phyloP scores from a whole-genome alignment of 2,888 invertebrate genomes.

The Phrixothrix hirtus region DNA sequence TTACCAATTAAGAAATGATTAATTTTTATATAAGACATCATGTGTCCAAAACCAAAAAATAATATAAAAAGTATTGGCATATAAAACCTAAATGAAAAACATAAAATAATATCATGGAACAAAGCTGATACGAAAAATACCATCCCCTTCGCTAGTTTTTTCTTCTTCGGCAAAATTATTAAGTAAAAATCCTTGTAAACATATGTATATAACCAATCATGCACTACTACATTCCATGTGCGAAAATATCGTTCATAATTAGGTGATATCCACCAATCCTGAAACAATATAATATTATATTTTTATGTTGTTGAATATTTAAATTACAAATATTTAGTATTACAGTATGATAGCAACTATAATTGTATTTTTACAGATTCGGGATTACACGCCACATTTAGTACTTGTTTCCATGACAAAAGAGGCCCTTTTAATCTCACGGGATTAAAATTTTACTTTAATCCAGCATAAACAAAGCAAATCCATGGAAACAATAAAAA shows the following conservation, averaged over 20 bases:
- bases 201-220: conserved; percentile 92
- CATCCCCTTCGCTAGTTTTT: conserved; percentile 60
- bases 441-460: too few species aligned
- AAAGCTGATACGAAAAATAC: conserved; percentile 82
- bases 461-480: too few species aligned
- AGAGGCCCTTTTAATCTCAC: too few species aligned
- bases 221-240: conserved; percentile 93
- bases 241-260: conserved; percentile 83
- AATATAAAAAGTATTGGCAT: conserved; percentile 82
- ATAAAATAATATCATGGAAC: conserved; percentile 86
- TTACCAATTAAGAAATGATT: conserved; percentile 64
- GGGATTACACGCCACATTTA: too few species aligned
- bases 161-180: conserved; percentile 55
- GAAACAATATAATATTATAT: conserved; percentile 30
- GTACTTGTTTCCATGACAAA: too few species aligned
- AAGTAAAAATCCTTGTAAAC: conserved; percentile 74
- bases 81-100: conserved; percentile 79
- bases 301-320: too few species aligned
- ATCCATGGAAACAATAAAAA: too few species aligned
- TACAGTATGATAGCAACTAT: too few species aligned
- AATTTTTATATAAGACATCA: conserved; percentile 61
- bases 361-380: too few species aligned
- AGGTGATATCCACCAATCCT: conserved; percentile 95
- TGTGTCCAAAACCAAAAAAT: conserved; percentile 72
- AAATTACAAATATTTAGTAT: too few species aligned